phyloP scores from a whole-genome alignment of 2,888 invertebrate species.

The Colostygia pectinataria region DNA sequence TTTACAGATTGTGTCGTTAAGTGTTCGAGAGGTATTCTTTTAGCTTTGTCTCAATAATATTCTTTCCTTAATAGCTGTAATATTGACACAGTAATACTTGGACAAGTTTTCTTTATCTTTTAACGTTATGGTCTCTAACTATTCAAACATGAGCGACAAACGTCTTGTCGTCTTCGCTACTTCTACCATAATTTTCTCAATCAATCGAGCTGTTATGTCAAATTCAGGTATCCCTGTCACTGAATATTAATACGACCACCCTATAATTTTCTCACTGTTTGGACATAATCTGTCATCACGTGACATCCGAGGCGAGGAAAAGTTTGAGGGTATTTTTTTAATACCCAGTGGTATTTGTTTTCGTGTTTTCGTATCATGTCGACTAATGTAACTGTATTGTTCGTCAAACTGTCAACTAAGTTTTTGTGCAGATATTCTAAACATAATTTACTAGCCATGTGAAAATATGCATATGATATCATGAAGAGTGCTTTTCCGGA shows the following conservation, averaged over 20 bases:
- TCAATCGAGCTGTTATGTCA: no score
- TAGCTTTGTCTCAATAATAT: conserved; percentile 17
- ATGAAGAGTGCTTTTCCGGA: conserved; percentile 79
- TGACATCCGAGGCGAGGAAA: no score
- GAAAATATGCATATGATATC: conserved; percentile 72
- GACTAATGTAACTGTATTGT: conserved; percentile 4
- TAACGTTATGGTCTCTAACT: no score
- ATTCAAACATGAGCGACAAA: no score
- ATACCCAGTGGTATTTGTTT: no score
- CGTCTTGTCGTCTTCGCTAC: no score
- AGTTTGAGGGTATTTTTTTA: no score
- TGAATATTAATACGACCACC: no score
- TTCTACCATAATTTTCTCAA: no score
- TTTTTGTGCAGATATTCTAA: conserved; percentile 57
- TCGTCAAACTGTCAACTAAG: conserved; percentile 28
- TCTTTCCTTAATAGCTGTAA: conserved; percentile 11
- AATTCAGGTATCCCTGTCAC: no score
- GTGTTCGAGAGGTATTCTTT: conserved; percentile 32
- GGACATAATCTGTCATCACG: no score
- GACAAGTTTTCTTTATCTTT: not conserved
- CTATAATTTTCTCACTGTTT: no score
- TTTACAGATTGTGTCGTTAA: conserved; percentile 67
- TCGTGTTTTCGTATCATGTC: conserved; percentile 2
- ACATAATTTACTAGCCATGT: conserved; percentile 54
- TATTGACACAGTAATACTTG: not conserved